Evolutionary conservation across 2,888 invertebrate genomes (phyloP), one percentile per base, ranked within the genome.

Genomic region (Sicus ferrugineus): DNA sequence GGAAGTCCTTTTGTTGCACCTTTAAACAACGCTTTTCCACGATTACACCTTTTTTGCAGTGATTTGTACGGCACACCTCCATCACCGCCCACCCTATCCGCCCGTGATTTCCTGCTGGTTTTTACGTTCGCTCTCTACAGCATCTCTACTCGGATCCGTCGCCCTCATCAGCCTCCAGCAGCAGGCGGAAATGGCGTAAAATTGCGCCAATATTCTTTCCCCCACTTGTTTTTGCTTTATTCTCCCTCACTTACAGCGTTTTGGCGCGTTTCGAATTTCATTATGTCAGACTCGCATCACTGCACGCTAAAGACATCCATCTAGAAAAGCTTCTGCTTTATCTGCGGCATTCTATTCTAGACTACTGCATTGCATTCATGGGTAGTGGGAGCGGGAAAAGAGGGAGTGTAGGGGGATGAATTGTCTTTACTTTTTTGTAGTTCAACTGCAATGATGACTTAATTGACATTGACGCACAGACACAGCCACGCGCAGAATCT

Each of bases 361-460:
- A 23, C 11, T 31, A 42, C 23, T 21, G 38, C 31, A 19, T 14
- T 16, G 14, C 38, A n/a, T 3, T 28, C 11, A 38, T 34, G 61
- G n/a, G 30, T n/a, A 7, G 11, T 16, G 19, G 16, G 34, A 34
- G n/a, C 19, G n/a, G 34, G 11, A 58, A 30, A 11, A 30, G 3
- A 3, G 58, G 58, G 5, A 14, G 16, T 4, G n/a, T 54, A 14
- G 9, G 9, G 19, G 9, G 38, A 19, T 34, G 23, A 38, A 2
- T 61, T 38, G 61, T 23, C 42, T 61, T 34, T 14, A 26, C 38
- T 61, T 34, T 26, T 23, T 26, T 58, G 48, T 58, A 46, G 46
- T 46, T 58, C 46, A 31, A 23, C 21, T 58, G 67, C 73, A 73
- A 70, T 73, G 71, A 75, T 75, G 74, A 69, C 72, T 76, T 75